Evolutionary conservation across 2,888 invertebrate species (phyloP), one percentile per base, ranked within the genome.

Genomic region (Tetramorium bicarinatum): DNA sequence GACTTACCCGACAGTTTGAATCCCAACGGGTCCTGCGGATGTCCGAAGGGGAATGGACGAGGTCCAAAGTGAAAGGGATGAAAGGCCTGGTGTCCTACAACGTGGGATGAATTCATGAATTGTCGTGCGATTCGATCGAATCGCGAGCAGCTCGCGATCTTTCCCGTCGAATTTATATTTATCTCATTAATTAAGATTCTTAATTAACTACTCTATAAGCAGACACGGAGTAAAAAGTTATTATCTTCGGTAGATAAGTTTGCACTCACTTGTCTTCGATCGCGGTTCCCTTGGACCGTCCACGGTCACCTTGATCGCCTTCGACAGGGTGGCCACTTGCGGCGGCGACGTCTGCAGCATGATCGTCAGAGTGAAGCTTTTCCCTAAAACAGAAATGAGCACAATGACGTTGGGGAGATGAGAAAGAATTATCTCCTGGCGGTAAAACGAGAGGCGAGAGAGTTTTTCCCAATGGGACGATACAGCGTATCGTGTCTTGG

Each of bases 31-130:
- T 98, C 98, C 77, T 98, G 97, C 67, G 97, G 97, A 84, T 95
- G 95, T 83, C 95, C 95, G 88, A 95, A 95, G 69, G 95, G 95
- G 94, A 98, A 98, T 87, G 97, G 96, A 89, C 97, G 96, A 49
- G 98, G 98, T 84, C 98, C 98, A 94, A 98, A 98, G 92, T 98
- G 98, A 95, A 98, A 98, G 84, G 98, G 98, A 95, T 98, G 98
- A 95, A 98, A 98, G 87, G 97, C 97, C 93, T 97, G 98, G 94
- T 98, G 98, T 87, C 98, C 96, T 95, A 94, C 85, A 93, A 94
- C 86, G 85, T 87, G 87, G 88, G 61, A 85, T 72, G 82, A 62
- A 62, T 62, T 62, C 59, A 18, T 77, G 34, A 84, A 59, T 66
- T 54, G 25, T 21, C 44, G 25, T 49, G 52, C 29, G 15, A 34